Percentiles rank a stretch among this genome's conserved stretches.
These are phyloP conservation scores for Canis aureus DNA, from an alignment of 2,113 vertebrate genomes.

Conservation along the genomic window DNA sequence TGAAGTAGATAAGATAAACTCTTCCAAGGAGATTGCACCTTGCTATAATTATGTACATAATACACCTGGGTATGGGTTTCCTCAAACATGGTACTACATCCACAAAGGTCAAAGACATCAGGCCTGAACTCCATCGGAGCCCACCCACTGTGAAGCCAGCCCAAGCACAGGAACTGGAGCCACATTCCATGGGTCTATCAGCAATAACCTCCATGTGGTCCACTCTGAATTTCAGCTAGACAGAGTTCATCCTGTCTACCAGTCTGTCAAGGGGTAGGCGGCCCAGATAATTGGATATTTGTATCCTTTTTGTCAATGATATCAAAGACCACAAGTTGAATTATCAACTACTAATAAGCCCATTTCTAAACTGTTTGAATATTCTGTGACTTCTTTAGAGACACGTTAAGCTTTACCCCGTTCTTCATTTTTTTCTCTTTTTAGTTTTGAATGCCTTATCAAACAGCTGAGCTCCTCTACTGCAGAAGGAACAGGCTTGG, in stretches of 20 bases:
- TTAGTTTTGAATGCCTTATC: slow-evolving; percentile 52
- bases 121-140: background rate
- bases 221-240: background rate
- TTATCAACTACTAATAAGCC: slow-evolving; percentile 57
- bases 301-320: background rate
- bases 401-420: slow-evolving; percentile 28
- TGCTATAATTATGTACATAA: background rate
- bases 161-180: background rate
- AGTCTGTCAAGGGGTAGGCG: background rate
- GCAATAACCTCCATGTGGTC: background rate
- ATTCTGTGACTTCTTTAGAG: slow-evolving; percentile 9
- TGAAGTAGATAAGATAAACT: slow-evolving; percentile 46
- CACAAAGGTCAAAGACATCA: background rate
- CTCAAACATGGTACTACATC: background rate
- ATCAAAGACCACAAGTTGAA: slow-evolving; percentile 34
- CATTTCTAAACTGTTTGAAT: slow-evolving; percentile 41
- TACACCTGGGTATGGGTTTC: background rate
- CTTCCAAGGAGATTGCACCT: slow-evolving; percentile 28
- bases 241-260: background rate
- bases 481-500: background rate
- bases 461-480: background rate
- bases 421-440: background rate
- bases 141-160: background rate
- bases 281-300: slow-evolving; percentile 9
- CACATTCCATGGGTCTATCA: background rate